Base-by-base conservation (phyloP, 2,113 vertebrate genomes). In the Dromiciops gliroides region DNA sequence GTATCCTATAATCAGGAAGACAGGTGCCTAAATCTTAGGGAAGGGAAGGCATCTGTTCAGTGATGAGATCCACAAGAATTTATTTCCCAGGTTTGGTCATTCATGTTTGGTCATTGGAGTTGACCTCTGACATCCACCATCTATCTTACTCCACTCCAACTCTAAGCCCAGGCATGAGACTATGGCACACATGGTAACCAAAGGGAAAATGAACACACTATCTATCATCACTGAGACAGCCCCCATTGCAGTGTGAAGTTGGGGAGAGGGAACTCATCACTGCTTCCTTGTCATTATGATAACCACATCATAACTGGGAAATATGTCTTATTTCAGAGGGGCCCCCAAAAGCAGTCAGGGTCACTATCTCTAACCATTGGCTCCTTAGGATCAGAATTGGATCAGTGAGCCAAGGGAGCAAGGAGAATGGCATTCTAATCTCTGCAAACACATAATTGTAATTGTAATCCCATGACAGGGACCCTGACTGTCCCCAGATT, bases 61-160 rank as follows among this genome's bases (percentile, higher is more conserved):
- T 83, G 67, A 44, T 23, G 19, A 44, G 6, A 44, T 44, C 44
- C 44, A 23, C n/a, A 83, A 83, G 16, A 83, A 83, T 44, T 83
- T 83, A 44, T 83, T 83, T 83, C 44, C 67, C 51, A 90, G 60
- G 90, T n/a, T 83, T 91, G 92, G 89, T 88, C 94, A 95, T 95
- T 92, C 50, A 90, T n/a, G n/a, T n/a, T 10, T 92, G 94, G 89
- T 90, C 93, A 94, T 95, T 93, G 89, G 83, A 91, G 24, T n/a
- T 49, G 67, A 53, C 25, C 25, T 49, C 12, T 6, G 28, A 7
- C 8, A 0, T 23, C 24, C 24, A 47, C 50, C 44, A 60, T n/a
- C 3, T 50, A 44, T 16, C 12, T 75, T 37, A n/a, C 37, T 67
- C 10, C 26, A 26, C 51, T 91, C 83, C 51, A 37, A 24, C 50